Evolutionary conservation across 2,888 invertebrate species (phyloP), one percentile per base, ranked within the genome.

Genomic region (Drosophila siamana): DNA sequence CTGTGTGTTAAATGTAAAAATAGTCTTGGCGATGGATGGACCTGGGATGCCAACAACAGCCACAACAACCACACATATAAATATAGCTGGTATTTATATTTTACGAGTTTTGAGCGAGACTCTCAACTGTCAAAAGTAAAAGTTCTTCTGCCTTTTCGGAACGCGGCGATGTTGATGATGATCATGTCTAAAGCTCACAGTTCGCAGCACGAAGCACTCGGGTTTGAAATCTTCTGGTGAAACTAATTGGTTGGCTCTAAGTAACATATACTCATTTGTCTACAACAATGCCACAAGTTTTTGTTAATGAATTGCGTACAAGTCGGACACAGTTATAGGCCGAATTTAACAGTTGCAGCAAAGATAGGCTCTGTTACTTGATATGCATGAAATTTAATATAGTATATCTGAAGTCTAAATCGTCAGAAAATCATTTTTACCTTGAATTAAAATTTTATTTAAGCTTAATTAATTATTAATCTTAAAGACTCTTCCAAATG

Each of bases 41-140:
- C 56, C 62, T 64, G 68, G 69, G 62, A 70, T 66, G 63, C 73
- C 43, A 60, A 57, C 48, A 56, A 50, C 24, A 15, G 8, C 28
- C 4, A 16, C 28, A 28, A n/a, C 16, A 47, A 47, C 30, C 7
- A 11, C 30, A n/a, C 30, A n/a, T 30, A 16, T 7, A 19, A 1
- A 56, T 56, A 56, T 57, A 48, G 74, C 22, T 74, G 68, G 43
- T 69, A 48, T 48, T 30, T 30, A 30, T 6, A 1, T 43, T 56
- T 61, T 61, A 56, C 64, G 57, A 69, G 61, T 48, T 70, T 70
- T 52, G 47, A 55, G 54, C 66, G 44, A 62, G 51, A 41, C 57
- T 70, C 63, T 52, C 54, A 68, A 69, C 67, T 78, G 77, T 74
- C 80, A 83, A 83, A 83, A 83, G 82, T 83, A 83, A 83, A 88